These are phyloP conservation scores for Callionymus lyra DNA, from an alignment of 2,113 vertebrate species.

Conservation along the genomic window DNA sequence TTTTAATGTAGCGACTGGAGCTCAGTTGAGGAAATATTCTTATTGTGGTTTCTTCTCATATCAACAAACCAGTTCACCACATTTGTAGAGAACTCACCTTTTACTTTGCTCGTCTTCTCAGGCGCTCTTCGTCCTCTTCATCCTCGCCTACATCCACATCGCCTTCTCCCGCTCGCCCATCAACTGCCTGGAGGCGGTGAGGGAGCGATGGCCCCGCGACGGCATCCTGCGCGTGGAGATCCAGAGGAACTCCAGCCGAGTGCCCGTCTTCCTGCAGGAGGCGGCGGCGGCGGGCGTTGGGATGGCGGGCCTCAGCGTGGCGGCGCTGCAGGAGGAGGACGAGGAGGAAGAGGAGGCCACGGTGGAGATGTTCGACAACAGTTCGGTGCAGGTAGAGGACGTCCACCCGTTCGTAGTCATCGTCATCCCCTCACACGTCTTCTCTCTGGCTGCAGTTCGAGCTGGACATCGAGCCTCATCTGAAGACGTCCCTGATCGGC, in stretches of 20 bases:
- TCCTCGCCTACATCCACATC: slow-evolving; percentile 96
- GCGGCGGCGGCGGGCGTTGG: slow-evolving; percentile 39
- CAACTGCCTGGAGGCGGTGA: slow-evolving; percentile 89
- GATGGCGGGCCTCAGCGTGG: slow-evolving; percentile 48
- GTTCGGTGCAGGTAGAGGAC: slow-evolving; percentile 72
- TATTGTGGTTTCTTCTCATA: no score
- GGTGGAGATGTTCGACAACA: slow-evolving; percentile 88
- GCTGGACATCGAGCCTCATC: slow-evolving; percentile 87
- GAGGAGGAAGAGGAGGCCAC: slow-evolving; percentile 85
- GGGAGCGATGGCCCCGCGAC: slow-evolving; percentile 88
- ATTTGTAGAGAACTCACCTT: neutral
- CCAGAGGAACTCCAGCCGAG: slow-evolving; percentile 85
- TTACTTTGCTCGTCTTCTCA: slow-evolving; percentile 45
- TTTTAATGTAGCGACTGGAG: no score
- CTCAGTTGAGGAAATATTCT: no score
- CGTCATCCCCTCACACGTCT: no score
- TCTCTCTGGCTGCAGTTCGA: slow-evolving; percentile 73
- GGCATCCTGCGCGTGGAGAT: slow-evolving; percentile 92
- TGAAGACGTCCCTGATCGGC: slow-evolving; percentile 68
- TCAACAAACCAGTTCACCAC: no score
- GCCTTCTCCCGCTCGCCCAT: slow-evolving; percentile 95
- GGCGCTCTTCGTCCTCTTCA: slow-evolving; percentile 94
- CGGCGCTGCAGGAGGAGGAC: slow-evolving; percentile 44
- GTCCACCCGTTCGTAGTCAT: no score
- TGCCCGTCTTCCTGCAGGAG: slow-evolving; percentile 82